Evolutionary conservation across 1,140 invertebrate species (phyloP), one percentile per base, ranked within the genome.

Genomic region (Arctopsyche grandis): DNA sequence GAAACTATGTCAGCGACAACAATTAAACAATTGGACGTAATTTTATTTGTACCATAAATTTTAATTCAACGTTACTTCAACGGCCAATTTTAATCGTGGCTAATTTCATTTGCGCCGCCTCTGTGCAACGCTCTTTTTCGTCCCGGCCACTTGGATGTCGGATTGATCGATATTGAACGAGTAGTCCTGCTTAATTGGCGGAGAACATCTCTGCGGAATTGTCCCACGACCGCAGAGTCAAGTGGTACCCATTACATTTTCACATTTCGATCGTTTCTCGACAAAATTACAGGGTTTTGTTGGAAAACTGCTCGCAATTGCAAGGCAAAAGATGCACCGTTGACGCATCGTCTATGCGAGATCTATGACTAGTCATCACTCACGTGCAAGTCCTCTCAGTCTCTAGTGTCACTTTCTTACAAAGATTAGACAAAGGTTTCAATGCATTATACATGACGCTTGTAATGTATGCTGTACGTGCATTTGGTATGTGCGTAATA

Each of bases 21-120:
- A 74, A 74, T 74, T 74, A 52, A n/a, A 52, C 46, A 74, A 74
- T 74, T 74, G 60, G 48, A 19, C 3, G 16, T 56, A 24, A 52
- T 52, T 48, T 56, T 48, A 74, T 70, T 16, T 74, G 70, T 46
- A 43, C 70, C 19, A 74, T 74, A 74, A 74, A 74, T 74, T 74
- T 74, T 74, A 38, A 74, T 74, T 26, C 46, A 14, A 19, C 70
- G 10, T n/a, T 24, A 38, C 26, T n/a, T 74, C 21, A 38, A 74
- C 38, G 24, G 22, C 70, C 70, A 74, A 74, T 74, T 74, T 74
- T 74, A 74, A 74, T 74, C 38, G 70, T 74, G 7, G 16, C 44
- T 74, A 74, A 74, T 74, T 74, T 74, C 70, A 52, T 74, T 74
- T 46, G 21, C 60, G n/a, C n/a, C n/a, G 48, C 48, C 48, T 52